Conservation (phyloP, 2,797 vertebrate genomes). For the Megalops cyprinoides region DNA sequence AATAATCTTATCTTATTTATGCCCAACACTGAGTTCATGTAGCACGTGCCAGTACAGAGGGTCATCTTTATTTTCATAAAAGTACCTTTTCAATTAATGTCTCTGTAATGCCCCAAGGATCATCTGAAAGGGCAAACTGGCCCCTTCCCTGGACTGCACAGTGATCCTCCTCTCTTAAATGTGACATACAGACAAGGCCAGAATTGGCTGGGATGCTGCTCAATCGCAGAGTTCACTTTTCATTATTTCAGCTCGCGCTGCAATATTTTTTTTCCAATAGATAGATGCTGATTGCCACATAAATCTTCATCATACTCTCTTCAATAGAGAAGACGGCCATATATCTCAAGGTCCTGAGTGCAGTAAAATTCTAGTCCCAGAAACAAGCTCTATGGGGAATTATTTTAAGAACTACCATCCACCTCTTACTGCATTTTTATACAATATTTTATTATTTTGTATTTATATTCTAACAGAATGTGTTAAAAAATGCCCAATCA, state of each 20-base stretch:
- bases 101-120: not conserved
- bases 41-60: too few relatives aligned
- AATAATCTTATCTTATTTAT: not conserved
- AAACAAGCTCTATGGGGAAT: not conserved
- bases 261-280: constrained; percentile 7
- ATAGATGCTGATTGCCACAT: not conserved
- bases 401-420: not conserved
- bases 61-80: too few relatives aligned
- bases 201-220: not conserved
- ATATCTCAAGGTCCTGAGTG: not conserved
- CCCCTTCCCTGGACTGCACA: not conserved
- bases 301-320: not conserved
- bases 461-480: not conserved
- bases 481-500: not conserved
- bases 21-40: too few relatives aligned
- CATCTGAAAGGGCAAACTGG: not conserved
- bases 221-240: not conserved
- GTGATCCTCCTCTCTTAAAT: not conserved
- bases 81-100: not conserved
- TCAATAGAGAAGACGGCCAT: not conserved
- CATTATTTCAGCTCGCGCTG: not conserved
- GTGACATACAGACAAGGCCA: not conserved
- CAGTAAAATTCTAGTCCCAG: too few relatives aligned
- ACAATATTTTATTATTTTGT: too few relatives aligned
- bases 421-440: not conserved